Conservation (phyloP, 2,113 vertebrate genomes). For the Oncorhynchus tshawytscha region DNA sequence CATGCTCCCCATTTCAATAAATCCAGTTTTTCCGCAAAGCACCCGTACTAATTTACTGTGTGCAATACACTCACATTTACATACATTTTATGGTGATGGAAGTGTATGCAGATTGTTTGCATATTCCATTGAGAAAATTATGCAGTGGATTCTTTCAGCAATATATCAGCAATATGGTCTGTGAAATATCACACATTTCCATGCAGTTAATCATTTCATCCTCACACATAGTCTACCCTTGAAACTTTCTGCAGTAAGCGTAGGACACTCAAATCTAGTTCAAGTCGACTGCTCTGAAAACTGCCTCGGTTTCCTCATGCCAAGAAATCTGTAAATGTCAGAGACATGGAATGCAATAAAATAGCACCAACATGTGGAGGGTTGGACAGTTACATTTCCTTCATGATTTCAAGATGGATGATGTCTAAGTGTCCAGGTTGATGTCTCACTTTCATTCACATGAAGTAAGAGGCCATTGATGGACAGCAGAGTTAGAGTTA, state of each 20-base stretch:
- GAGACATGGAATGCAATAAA: not conserved
- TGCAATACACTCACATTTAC: conserved; percentile 2
- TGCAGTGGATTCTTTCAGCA: not conserved
- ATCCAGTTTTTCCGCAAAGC: not conserved
- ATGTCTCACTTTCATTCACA: not conserved
- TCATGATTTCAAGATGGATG: not conserved
- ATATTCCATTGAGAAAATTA: not conserved
- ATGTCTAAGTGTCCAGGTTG: not conserved
- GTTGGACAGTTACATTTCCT: not conserved
- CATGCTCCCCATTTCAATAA: not conserved
- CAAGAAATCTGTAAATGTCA: no score
- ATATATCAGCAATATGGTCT: not conserved
- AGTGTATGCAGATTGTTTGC: not conserved
- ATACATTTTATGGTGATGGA: conserved; percentile 3
- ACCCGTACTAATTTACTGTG: conserved; percentile 1
- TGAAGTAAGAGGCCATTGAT: not conserved
- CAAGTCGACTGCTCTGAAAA: not conserved
- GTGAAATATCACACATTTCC: not conserved
- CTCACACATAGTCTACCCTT: not conserved
- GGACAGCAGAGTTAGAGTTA: not conserved
- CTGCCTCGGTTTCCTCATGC: no score
- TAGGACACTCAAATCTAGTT: not conserved
- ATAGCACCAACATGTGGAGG: not conserved
- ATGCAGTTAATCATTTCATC: not conserved
- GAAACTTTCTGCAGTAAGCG: no score